Percentiles rank a stretch among this genome's conserved stretches.
phyloP scores from a whole-genome alignment of 2,113 vertebrate genomes.

The Archocentrus centrarchus region DNA sequence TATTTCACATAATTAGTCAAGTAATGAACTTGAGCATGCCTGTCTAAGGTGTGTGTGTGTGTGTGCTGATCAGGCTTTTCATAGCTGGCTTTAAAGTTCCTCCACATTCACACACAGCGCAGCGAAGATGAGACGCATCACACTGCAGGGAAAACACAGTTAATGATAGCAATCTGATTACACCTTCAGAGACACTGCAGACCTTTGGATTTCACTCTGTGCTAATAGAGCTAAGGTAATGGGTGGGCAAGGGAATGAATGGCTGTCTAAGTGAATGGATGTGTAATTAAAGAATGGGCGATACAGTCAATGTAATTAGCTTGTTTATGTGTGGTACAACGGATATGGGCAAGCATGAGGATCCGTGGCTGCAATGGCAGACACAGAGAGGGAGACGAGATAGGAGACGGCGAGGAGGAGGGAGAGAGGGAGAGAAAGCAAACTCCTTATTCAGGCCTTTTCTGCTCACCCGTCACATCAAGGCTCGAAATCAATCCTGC shows the following conservation, averaged over 20 bases:
- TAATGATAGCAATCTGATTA: constrained; percentile 57
- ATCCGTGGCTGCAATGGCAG: constrained; percentile 1
- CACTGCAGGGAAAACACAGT: constrained; percentile 30
- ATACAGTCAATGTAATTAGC: constrained; percentile 69
- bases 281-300: constrained; percentile 66
- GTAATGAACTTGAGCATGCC: constrained; percentile 36
- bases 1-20: constrained; percentile 48
- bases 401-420: constrained; percentile 9
- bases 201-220: constrained; percentile 38
- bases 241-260: constrained; percentile 49
- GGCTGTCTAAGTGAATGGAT: constrained; percentile 63
- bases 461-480: constrained; percentile 82
- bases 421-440: constrained; percentile 43
- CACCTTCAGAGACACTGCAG: constrained; percentile 38
- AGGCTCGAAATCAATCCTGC: constrained; percentile 85
- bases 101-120: background rate
- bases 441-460: constrained; percentile 82
- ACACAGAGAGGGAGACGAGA: constrained; percentile 8
- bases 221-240: constrained; percentile 55
- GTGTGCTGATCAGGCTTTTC: constrained; percentile 11
- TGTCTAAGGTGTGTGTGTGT: background rate
- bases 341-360: constrained; percentile 28
- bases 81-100: background rate
- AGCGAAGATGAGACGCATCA: constrained; percentile 18
- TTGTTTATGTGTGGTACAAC: constrained; percentile 60